Base-by-base conservation (phyloP, 2,888 invertebrate genomes). In the Carterocephalus palaemon region DNA sequence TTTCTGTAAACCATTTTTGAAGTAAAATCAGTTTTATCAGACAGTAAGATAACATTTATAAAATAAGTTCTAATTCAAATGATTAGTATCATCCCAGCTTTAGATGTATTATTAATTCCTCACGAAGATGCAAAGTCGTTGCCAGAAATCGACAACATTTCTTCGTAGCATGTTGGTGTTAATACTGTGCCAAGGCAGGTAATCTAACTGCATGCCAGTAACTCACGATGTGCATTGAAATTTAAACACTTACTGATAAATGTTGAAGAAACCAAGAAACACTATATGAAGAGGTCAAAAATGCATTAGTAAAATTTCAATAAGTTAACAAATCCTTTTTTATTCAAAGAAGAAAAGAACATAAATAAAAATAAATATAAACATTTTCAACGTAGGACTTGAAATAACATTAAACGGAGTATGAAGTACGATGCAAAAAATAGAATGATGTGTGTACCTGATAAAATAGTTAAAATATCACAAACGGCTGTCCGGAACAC, bases 401-500 rank as follows among this genome's bases (percentile, higher is more conserved):
- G 8, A 23, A 8, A 8, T 23, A 9, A 5, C 9, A 3, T 23
- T 23, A 2, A 8, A 23, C 3, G 22, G 1, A 26, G 6, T 9
- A 12, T 12, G 6, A 5, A 12, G 5, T 26, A 26, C 6, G 26
- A 7, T 26, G 24, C 16, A 4, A 36, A 36, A 36, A n/a, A 38
- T 12, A 10, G 4, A 37, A 9, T 32, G 16, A 45, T 45, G 24
- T 22, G 31, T 19, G 37, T 32, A 19, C 13, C 17, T 31, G 19
- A 28, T 32, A 26, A 32, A 32, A 46, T 46, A 38, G 45, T 38
- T 32, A 12, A 46, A 46, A 32, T 32, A 32, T 32, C 26, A 20
- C 38, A 37, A 38, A 38, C 26, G 32, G 26, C 24, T 46, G 45
- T 46, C 45, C 45, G 38, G 45, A 46, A 46, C 32, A 46, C 45